Evolutionary conservation across 2,888 invertebrate genomes (phyloP).

Genomic region (Endotricha flammealis): DNA sequence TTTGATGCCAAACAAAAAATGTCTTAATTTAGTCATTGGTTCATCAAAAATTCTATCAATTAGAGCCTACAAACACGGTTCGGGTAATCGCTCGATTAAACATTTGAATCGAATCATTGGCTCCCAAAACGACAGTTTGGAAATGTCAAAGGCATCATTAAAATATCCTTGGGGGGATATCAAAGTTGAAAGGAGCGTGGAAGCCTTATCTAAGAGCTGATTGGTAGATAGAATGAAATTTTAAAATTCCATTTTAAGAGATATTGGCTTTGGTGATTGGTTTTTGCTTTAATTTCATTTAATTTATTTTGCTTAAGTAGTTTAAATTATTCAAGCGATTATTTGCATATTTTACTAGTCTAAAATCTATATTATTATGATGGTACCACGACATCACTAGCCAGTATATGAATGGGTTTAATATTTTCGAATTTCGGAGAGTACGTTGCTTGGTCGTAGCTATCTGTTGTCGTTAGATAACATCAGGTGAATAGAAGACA

Average conservation of each 20-base stretch:
- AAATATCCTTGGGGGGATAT: conserved; percentile 40
- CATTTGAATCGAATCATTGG: conserved; percentile 41
- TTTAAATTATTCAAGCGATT: too few species aligned
- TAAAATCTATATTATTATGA: too few species aligned
- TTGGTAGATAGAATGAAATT: conserved; percentile 16
- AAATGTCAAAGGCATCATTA: conserved; percentile 50
- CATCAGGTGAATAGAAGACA: too few species aligned
- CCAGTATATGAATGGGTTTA: too few species aligned
- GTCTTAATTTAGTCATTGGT: too few species aligned
- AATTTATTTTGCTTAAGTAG: too few species aligned
- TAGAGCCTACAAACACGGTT: conserved; percentile 14
- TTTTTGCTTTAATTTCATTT: not conserved
- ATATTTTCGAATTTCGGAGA: too few species aligned
- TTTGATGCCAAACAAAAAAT: not conserved
- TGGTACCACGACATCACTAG: too few species aligned
- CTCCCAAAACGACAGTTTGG: conserved; percentile 35
- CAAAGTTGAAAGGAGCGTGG: conserved; percentile 41
- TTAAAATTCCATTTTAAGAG: conserved; percentile 13
- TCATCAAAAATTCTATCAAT: conserved; percentile 12
- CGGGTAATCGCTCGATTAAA: conserved; percentile 35
- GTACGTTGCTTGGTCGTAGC: too few species aligned
- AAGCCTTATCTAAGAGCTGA: conserved; percentile 34
- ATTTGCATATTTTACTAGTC: too few species aligned
- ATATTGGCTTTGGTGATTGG: conserved; percentile 1
- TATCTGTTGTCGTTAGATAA: too few species aligned